Evolutionary conservation across 2,113 vertebrate species (phyloP).

Genomic region (Gymnogyps californianus): DNA sequence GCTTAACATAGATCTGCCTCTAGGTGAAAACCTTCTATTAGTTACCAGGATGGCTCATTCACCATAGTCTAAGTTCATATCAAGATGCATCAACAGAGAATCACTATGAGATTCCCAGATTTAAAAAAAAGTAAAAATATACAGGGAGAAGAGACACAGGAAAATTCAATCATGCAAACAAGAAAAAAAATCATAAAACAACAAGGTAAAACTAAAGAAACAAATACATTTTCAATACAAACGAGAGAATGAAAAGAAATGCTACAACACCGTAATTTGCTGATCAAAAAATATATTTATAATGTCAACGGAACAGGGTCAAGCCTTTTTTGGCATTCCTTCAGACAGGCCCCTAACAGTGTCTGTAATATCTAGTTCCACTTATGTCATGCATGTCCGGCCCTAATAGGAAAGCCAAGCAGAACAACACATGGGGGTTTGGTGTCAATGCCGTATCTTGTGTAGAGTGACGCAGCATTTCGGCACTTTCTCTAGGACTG

Average conservation of each 20-base stretch:
- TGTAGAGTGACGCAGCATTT: background rate
- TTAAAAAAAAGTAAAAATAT: background rate
- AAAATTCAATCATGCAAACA: background rate
- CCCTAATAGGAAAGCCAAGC: background rate
- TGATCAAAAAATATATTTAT: background rate
- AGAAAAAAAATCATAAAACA: background rate
- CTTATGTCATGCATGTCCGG: background rate
- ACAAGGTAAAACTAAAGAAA: background rate
- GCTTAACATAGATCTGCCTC: background rate
- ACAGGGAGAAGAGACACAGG: background rate
- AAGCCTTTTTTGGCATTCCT: background rate
- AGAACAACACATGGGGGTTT: background rate
- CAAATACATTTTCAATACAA: background rate
- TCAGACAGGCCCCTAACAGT: background rate
- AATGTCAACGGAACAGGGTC: background rate
- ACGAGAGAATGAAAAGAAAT: background rate
- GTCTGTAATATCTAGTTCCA: background rate
- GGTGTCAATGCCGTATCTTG: rapidly evolving
- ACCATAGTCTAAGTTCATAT: background rate
- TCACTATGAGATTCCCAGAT: background rate
- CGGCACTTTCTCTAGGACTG: background rate
- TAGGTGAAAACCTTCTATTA: background rate
- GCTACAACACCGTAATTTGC: rapidly evolving
- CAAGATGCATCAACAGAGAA: background rate
- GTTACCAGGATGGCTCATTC: background rate